Base-by-base conservation (phyloP, 2,797 vertebrate genomes). In the Parotocinclus haroldoi region DNA sequence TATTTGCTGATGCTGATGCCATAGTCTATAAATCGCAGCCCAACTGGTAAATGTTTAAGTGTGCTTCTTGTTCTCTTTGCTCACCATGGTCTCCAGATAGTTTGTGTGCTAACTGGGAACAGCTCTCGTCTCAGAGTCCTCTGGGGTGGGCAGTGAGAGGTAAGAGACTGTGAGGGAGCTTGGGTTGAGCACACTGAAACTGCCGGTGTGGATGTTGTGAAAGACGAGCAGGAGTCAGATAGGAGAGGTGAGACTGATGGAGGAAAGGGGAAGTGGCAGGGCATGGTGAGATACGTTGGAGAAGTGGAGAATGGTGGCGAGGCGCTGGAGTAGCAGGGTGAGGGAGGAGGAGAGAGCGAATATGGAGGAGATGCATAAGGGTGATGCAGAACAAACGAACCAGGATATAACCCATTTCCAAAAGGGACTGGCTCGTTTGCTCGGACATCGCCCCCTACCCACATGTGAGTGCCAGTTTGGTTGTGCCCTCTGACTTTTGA, bases 291-390 rank as follows among this genome's bases (percentile, higher is more conserved):
- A 17, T 73, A 79, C 0, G 76, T 70, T 5, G 78, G 73, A 17
- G 79, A 77, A 36, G 71, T 67, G 50, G 69, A 69, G 66, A 74
- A 73, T 10, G 76, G 65, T n/a, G 73, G 71, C n/a, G 75, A 70
- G 27, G 51, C 51, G 38, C 39, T 76, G 40, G 76, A 75, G 63
- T 77, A 79, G 60, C 71, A 74, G 40, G 79, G 81, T 12, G 80
- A 82, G 3, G 80, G 79, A 10, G 80, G 80, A 71, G 80, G 80
- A 51, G 80, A 82, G 37, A 80, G 11, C 6, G 80, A 79, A 66
- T 82, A 79, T 0, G 80, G 79, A 19, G 80, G 80, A 38, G 80
- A 80, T 3, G 71, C 77, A 59, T 74, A 82, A 1, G 79, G 73
- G 11, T 75, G 75, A 59, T 75, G 79, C 52, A 77, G 63, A 11